Conservation (phyloP, 2,888 invertebrate genomes). For the Liodrosophila aerea region DNA sequence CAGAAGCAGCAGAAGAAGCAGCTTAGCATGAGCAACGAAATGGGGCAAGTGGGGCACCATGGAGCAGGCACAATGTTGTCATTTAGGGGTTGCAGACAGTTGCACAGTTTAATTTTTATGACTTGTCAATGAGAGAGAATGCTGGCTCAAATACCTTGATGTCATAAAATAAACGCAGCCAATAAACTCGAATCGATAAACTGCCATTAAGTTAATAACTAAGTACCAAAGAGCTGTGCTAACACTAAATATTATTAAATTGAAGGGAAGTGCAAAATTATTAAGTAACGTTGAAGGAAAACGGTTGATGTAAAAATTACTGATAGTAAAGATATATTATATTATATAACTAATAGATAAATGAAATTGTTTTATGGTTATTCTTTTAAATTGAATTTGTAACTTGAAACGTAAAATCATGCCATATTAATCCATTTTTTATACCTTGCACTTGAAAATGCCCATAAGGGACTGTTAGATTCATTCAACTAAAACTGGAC, state of each 20-base stretch:
- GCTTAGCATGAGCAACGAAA: background rate
- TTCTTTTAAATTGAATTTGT: too few relatives aligned
- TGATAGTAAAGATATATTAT: too few relatives aligned
- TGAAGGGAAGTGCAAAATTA: background rate
- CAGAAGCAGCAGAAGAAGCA: slow-evolving; percentile 1
- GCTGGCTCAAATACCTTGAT: slow-evolving; percentile 32
- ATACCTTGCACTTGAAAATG: too few relatives aligned
- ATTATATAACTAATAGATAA: too few relatives aligned
- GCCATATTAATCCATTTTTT: too few relatives aligned
- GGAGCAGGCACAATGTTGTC: slow-evolving; percentile 39
- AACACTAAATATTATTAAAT: background rate
- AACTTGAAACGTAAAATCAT: too few relatives aligned
- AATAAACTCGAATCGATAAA: slow-evolving; percentile 18
- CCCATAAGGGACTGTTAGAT: too few relatives aligned
- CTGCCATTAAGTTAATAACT: slow-evolving; percentile 2
- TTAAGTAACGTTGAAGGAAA: too few relatives aligned
- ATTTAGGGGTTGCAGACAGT: slow-evolving; percentile 63
- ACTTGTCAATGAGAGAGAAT: slow-evolving; percentile 42
- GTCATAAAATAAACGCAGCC: slow-evolving; percentile 24
- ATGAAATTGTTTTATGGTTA: too few relatives aligned
- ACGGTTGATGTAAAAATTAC: too few relatives aligned
- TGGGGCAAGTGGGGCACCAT: slow-evolving; percentile 1
- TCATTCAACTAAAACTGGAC: too few relatives aligned
- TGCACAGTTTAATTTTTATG: slow-evolving; percentile 55
- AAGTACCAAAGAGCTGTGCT: too few relatives aligned